Base-by-base conservation (phyloP, 2,797 vertebrate genomes). In the Buphagus erythrorhynchus region DNA sequence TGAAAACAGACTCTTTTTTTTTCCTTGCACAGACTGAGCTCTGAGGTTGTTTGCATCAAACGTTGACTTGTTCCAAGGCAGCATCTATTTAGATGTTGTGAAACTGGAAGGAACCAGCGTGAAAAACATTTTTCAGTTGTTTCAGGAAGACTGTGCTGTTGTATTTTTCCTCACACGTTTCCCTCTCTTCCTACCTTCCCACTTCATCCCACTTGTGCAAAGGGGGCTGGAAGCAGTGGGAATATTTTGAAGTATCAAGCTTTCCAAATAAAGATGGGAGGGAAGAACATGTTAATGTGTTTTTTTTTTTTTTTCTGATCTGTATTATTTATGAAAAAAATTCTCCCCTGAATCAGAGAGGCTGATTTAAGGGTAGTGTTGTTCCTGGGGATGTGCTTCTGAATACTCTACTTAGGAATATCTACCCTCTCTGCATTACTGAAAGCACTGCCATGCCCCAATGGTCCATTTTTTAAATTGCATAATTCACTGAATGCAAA, bases 51-150 rank as follows among this genome's bases (percentile, higher is more conserved):
- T 94, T 81, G 69, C 55, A 69, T 73, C 68, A 51, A 75, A 86
- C 36, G 69, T 67, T 94, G 92, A 73, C 94, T 94, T 59, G 68
- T 95, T 94, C 62, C 62, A 78, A 78, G 82, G 65, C 75, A 69
- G 58, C 54, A 19, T 54, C 76, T 35, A 52, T 88, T 95, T 63
- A 16, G 49, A 11, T 14, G 24, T 38, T 24, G 58, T 42, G 26
- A 68, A 91, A 68, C 59, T 73, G 80, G 57, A 52, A 91, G 90
- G 77, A 88, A 72, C 21, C 63, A 74, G 78, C 1, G 0, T 57
- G 81, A 92, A 95, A 93, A 43, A 52, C 2, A 20, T 87, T 77
- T 88, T 74, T 54, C 48, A 33, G 59, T 62, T 13, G 0, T 74
- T 80, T n/a, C n/a, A 83, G 92, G 57, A 87, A 65, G 68, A 21